Percentiles rank a stretch among this genome's conserved stretches.
These are phyloP conservation scores for Diadophis punctatus DNA, from an alignment of 2,113 vertebrate species.

Conservation along the genomic window DNA sequence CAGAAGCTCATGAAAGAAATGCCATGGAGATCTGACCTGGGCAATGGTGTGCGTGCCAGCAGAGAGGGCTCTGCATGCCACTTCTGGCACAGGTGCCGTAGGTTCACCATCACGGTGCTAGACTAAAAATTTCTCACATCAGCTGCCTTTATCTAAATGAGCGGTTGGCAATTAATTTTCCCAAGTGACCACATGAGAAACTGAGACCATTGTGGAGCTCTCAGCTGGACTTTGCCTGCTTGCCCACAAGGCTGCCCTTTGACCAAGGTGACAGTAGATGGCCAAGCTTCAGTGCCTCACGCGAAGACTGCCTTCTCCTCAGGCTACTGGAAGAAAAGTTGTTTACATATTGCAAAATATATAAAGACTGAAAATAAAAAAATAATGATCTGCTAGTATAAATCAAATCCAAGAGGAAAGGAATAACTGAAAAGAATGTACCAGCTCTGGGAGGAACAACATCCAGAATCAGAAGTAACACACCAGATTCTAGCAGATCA, in stretches of 20 bases:
- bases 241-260: neutral
- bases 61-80: no score
- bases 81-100: no score
- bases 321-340: neutral
- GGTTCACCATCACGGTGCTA: neutral
- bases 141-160: neutral
- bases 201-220: neutral
- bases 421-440: neutral
- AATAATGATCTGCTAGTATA: neutral
- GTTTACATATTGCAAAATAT: no score
- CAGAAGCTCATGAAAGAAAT: no score
- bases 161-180: neutral
- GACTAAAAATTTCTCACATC: conserved; percentile 41
- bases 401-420: neutral
- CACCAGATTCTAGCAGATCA: neutral
- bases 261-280: neutral
- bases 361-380: no score
- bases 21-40: no score
- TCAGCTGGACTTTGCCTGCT: neutral
- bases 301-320: neutral
- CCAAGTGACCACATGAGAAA: neutral
- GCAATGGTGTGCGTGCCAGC: no score
- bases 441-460: neutral
- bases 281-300: neutral
- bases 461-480: neutral